These are phyloP conservation scores for Aspidoscelis tigris DNA, from an alignment of 2,113 vertebrate species.

Conservation along the genomic window DNA sequence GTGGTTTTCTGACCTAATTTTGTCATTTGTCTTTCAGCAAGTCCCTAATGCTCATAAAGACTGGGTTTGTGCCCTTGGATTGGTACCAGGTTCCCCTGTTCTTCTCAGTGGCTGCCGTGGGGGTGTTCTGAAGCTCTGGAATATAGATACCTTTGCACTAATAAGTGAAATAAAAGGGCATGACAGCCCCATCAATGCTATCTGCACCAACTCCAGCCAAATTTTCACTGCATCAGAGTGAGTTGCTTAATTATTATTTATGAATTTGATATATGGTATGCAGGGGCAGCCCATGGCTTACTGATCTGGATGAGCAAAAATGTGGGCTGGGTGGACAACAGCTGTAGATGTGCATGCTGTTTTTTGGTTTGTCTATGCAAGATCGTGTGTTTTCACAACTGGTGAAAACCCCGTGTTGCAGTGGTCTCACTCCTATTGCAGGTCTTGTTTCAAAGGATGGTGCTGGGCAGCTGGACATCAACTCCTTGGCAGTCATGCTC, in stretches of 20 bases:
- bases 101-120: conserved; percentile 91
- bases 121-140: conserved; percentile 92
- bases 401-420: too few species aligned
- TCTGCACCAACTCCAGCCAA: conserved; percentile 90
- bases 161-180: conserved; percentile 89
- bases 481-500: too few species aligned
- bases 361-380: too few species aligned
- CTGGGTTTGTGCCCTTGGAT: conserved; percentile 89
- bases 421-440: too few species aligned
- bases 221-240: conserved; percentile 95
- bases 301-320: too few species aligned
- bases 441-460: too few species aligned
- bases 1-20: conserved; percentile 2
- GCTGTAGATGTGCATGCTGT: too few species aligned
- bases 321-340: too few species aligned
- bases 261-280: neutral
- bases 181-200: conserved; percentile 91
- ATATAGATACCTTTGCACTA: conserved; percentile 81
- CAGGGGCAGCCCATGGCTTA: too few species aligned
- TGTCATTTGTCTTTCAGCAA: conserved; percentile 78
- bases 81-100: conserved; percentile 80
- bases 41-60: conserved; percentile 88
- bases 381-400: too few species aligned
- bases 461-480: too few species aligned
- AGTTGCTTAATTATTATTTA: conserved; percentile 68